Base-by-base conservation (phyloP, 30 jellyfish, hydroid and myxozoan species). In the Chrysaora quinquecirrha region DNA sequence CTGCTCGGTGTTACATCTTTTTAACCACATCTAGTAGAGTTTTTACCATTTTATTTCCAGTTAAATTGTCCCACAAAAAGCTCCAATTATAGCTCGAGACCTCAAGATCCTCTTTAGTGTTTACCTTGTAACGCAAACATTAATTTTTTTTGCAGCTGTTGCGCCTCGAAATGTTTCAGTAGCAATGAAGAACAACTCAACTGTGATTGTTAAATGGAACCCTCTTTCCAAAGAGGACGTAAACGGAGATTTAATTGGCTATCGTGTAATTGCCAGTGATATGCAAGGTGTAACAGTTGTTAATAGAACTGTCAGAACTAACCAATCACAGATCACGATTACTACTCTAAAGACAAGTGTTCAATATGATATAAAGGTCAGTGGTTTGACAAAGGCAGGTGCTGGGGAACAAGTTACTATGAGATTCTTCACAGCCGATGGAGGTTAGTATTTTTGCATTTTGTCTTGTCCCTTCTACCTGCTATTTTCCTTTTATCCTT, bases 371-470 rank as follows among this genome's bases (percentile, higher is more conserved):
- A 43, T 62, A 25, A 82, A 74, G 47, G 73, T 82, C 32, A 61
- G 11, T 69, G 92, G 92, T 2, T 63, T 31, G 16, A 82, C 92
- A 14, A 82, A 31, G 30, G 62, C 78, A 23, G 92, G 92, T 1
- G 69, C 73, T 34, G 92, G 92, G 52, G 48, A 82, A 80, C 62
- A 31, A 30, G 47, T 34, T 18, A 66, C 80, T 25, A 34, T 69
- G 61, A 33, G 25, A n/a, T 82, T 82, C 80, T 82, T 54, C 82
- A 82, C 92, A 18, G 92, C 92, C 7, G 61, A 82, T 10, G 92
- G 92, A 50, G 92, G 85, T 69, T 30, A 25, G 85, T 12, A 35
- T 38, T 38, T 38, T 38, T 38, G n/a, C n/a, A n/a, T n/a, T n/a
- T n/a, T n/a, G n/a, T n/a, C n/a, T n/a, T n/a, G n/a, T n/a, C n/a